Evolutionary conservation across 2,888 invertebrate genomes (phyloP).

Genomic region (Conomelus anceps): DNA sequence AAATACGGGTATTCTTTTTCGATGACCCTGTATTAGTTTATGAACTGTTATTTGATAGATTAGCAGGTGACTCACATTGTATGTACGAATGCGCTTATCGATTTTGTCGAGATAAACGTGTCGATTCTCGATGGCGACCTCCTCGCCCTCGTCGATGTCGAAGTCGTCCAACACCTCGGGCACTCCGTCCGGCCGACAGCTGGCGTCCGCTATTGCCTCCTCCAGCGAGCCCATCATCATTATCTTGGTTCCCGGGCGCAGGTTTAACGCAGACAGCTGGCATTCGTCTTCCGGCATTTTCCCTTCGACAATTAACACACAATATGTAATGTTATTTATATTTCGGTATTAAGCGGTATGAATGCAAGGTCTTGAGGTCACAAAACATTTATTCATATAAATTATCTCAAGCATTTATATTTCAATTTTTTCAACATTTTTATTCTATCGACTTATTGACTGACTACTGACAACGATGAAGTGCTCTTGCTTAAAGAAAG

Average conservation of each 20-base stretch:
- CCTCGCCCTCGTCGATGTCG: slow-evolving; percentile 79
- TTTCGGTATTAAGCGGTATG: too few relatives aligned
- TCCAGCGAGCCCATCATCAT: slow-evolving; percentile 98
- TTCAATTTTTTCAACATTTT: too few relatives aligned
- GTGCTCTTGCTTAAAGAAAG: too few relatives aligned
- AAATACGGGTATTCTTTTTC: too few relatives aligned
- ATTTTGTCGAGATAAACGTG: slow-evolving; percentile 72
- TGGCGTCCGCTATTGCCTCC: slow-evolving; percentile 80
- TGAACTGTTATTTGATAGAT: too few relatives aligned
- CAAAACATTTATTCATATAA: too few relatives aligned
- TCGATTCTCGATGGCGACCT: slow-evolving; percentile 59
- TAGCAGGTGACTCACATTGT: slow-evolving; percentile 49
- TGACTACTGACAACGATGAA: too few relatives aligned
- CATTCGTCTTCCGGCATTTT: slow-evolving; percentile 77
- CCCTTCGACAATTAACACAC: slow-evolving; percentile 49
- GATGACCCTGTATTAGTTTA: too few relatives aligned
- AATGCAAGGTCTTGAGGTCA: too few relatives aligned
- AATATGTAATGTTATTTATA: too few relatives aligned
- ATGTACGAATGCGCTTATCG: slow-evolving; percentile 73
- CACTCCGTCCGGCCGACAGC: slow-evolving; percentile 68
- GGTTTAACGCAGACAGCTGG: slow-evolving; percentile 63
- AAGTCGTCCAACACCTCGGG: slow-evolving; percentile 87
- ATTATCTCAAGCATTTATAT: too few relatives aligned
- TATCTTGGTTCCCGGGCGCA: slow-evolving; percentile 82
- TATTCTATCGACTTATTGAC: too few relatives aligned